These are phyloP conservation scores for Drosophila parvula DNA, from an alignment of 1,140 invertebrate species.

Conservation along the genomic window DNA sequence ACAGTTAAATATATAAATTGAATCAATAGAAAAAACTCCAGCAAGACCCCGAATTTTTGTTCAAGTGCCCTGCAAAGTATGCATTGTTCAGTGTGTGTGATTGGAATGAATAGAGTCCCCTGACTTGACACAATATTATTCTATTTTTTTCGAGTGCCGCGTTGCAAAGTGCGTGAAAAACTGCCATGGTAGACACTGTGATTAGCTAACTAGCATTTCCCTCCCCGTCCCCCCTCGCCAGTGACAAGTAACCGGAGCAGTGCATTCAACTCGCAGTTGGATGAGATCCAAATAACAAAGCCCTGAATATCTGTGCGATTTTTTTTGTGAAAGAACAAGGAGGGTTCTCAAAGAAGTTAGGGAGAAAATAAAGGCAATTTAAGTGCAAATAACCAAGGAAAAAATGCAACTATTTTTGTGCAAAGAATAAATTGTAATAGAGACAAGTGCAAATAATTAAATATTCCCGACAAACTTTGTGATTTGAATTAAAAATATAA, in stretches of 20 bases:
- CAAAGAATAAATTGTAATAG: not conserved
- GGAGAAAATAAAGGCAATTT: not conserved
- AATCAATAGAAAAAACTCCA: not conserved
- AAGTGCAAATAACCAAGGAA: too few species aligned
- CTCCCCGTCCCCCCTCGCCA: too few species aligned
- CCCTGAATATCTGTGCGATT: not conserved
- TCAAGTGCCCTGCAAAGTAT: constrained; percentile 4
- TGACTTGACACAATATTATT: not conserved
- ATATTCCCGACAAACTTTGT: not conserved
- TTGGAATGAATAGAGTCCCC: not conserved
- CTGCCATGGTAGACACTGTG: constrained; percentile 4
- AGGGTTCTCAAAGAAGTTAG: not conserved
- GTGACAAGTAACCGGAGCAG: constrained; percentile 27
- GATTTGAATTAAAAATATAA: not conserved
- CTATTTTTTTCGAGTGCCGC: constrained; percentile 22
- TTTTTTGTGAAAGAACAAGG: not conserved
- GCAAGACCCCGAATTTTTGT: constrained; percentile 20
- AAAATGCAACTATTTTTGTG: not conserved
- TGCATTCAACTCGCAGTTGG: constrained; percentile 45
- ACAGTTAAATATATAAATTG: not conserved
- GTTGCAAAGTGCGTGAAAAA: constrained; percentile 11
- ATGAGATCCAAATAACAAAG: constrained; percentile 20
- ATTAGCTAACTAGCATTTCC: constrained; percentile 41
- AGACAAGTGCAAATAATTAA: not conserved
- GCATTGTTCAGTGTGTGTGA: constrained; percentile 13